Base-by-base conservation (phyloP, 2,888 invertebrate species). In the Holacanthella duospinosa region DNA sequence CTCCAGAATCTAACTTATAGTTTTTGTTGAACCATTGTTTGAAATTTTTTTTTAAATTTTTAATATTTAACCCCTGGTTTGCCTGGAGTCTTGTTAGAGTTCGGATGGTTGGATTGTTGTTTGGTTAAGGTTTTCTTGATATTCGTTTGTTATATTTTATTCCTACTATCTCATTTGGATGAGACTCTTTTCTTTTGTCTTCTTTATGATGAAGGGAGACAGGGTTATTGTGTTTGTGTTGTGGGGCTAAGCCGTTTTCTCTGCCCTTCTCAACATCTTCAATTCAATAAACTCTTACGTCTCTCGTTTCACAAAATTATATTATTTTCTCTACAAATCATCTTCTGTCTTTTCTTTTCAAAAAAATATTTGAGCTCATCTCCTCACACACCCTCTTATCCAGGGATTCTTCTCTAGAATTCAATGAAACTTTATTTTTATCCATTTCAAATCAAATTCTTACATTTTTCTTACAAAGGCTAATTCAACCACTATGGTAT, bases 91-190 rank as follows among this genome's bases (percentile, higher is more conserved):
- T 67, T 64, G 66, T 67, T 69, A n/a, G n/a, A n/a, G 65, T 67
- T 63, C 67, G 68, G 68, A 53, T 69, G 67, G 65, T 28, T 69
- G 68, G 59, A 61, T 59, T 63, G 66, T 55, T 69, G 65, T 67
- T 65, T 67, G 63, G 66, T 67, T 69, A 69, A 67, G 67, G 64
- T 64, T 68, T 57, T 66, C 60, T 67, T 67, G 67, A 67, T 64
- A 61, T 65, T 44, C 61, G 61, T 62, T 63, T 65, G 64, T 16
- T 53, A 25, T 59, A 43, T 59, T 48, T 43, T 48, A 44, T 59
- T 48, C 36, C 36, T 36, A 9, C 36, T 36, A 36, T 36, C 36
- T 36, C 36, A 36, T 36, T 36, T 36, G 36, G 36, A 36, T 36
- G 36, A 36, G 16, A 9, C 36, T 64, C 55, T 57, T 61, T 62